A percentile compares a stretch with the other conserved stretches of the same genome.
Conservation (phyloP, 2,797 vertebrate genomes). For the Crenuchus spilurus region DNA sequence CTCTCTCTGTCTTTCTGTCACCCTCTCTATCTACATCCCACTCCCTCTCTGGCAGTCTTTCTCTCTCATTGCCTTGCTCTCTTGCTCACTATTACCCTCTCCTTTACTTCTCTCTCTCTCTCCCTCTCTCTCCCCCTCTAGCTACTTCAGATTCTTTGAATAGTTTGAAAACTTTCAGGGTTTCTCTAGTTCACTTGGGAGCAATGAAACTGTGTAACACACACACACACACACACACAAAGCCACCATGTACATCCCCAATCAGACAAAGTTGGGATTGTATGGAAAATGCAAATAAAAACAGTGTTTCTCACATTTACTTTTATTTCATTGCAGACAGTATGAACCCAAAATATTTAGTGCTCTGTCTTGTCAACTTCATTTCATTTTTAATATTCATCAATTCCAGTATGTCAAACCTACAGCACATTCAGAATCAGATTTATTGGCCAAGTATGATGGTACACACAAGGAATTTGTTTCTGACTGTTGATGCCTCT, state of each 20-base stretch:
- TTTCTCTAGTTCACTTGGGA: neutral
- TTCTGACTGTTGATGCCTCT: too few relatives aligned
- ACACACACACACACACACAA: neutral
- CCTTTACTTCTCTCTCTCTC: constrained; percentile 50
- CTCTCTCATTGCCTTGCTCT: constrained; percentile 52
- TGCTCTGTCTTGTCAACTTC: too few relatives aligned
- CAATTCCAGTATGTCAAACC: too few relatives aligned
- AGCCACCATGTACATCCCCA: neutral
- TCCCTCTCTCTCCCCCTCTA: constrained; percentile 37
- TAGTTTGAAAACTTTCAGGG: constrained; percentile 14
- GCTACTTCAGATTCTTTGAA: neutral
- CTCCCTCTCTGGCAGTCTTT: constrained; percentile 19
- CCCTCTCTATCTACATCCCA: constrained; percentile 51
- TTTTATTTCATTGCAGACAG: too few relatives aligned
- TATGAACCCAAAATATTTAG: too few relatives aligned
- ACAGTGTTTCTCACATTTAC: too few relatives aligned
- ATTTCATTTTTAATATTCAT: too few relatives aligned
- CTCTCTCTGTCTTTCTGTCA: constrained; percentile 39
- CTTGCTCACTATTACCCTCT: constrained; percentile 37
- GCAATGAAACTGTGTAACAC: neutral
- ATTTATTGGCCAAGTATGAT: too few relatives aligned
- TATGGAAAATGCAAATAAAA: too few relatives aligned
- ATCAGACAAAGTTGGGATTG: too few relatives aligned
- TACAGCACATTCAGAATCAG: too few relatives aligned
- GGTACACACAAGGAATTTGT: too few relatives aligned